Evolutionary conservation across 1,140 invertebrate species (phyloP).

Genomic region (Pogonognathellus flavescens): DNA sequence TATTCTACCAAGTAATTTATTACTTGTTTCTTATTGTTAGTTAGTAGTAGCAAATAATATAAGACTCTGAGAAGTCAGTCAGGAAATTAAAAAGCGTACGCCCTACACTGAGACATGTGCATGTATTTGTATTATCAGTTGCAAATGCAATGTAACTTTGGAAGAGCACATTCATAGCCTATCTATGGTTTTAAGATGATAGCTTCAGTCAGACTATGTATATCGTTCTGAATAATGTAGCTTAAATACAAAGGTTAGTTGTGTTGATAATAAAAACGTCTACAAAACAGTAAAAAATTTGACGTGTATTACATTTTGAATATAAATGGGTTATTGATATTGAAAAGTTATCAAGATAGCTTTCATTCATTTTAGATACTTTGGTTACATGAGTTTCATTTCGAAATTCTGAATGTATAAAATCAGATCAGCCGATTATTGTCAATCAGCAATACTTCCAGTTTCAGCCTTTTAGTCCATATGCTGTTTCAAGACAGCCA

Average conservation of each 20-base stretch:
- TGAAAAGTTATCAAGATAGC: conserved; percentile 27
- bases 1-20: too few species aligned
- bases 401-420: conserved; percentile 33
- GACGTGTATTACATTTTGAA: neutral
- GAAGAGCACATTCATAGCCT: neutral
- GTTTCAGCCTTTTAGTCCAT: conserved; percentile 36
- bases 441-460: conserved; percentile 17
- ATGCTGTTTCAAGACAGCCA: neutral
- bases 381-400: conserved; percentile 24
- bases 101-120: too few species aligned
- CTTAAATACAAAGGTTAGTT: neutral
- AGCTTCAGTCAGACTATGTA: too few species aligned
- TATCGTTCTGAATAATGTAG: too few species aligned
- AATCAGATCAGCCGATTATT: conserved; percentile 28
- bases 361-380: conserved; percentile 11
- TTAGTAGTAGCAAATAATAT: too few species aligned
- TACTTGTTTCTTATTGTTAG: too few species aligned
- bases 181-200: too few species aligned
- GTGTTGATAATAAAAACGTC: conserved; percentile 18
- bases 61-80: too few species aligned
- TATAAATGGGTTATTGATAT: conserved; percentile 17
- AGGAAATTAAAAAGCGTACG: too few species aligned
- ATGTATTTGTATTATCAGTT: conserved; percentile 3
- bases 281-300: conserved; percentile 37
- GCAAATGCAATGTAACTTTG: neutral